phyloP scores from a whole-genome alignment of 1,140 invertebrate genomes.

The Halesus radiatus region DNA sequence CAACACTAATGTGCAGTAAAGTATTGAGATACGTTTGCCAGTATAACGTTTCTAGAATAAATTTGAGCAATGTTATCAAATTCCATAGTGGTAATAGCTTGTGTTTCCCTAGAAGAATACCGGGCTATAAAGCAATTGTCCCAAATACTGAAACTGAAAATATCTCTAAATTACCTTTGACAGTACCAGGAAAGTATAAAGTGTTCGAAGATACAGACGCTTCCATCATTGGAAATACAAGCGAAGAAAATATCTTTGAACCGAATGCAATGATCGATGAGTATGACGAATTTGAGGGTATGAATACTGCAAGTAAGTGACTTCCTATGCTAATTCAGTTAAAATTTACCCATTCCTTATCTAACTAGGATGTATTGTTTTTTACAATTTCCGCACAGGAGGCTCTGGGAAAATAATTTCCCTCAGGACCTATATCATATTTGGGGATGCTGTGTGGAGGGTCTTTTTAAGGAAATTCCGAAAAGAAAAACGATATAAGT shows the following conservation, averaged over 20 bases:
- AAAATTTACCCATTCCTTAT: too few species aligned
- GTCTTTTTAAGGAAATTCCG: too few species aligned
- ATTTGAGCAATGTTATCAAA: background rate
- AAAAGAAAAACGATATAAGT: too few species aligned
- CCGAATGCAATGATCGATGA: slow-evolving; percentile 64
- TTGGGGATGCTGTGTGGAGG: too few species aligned
- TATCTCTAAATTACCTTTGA: slow-evolving; percentile 57
- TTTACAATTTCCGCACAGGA: too few species aligned
- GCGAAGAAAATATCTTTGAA: slow-evolving; percentile 71
- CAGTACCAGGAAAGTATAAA: slow-evolving; percentile 70
- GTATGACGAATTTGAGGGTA: slow-evolving; percentile 70
- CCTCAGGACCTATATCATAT: too few species aligned
- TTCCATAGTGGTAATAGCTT: slow-evolving; percentile 33
- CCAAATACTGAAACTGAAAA: background rate
- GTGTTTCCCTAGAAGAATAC: slow-evolving; percentile 41
- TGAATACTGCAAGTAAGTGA: slow-evolving; percentile 69
- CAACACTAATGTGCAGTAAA: background rate
- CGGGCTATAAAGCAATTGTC: slow-evolving; percentile 1
- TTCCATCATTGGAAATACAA: slow-evolving; percentile 76
- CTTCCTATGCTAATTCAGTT: background rate
- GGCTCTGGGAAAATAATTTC: too few species aligned
- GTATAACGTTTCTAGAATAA: background rate
- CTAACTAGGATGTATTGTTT: too few species aligned
- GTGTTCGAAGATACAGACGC: slow-evolving; percentile 76
- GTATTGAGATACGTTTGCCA: background rate